Evolutionary conservation across 1,140 invertebrate species (phyloP), one percentile per base, ranked within the genome.

Genomic region (Cheumatopsyche charites): DNA sequence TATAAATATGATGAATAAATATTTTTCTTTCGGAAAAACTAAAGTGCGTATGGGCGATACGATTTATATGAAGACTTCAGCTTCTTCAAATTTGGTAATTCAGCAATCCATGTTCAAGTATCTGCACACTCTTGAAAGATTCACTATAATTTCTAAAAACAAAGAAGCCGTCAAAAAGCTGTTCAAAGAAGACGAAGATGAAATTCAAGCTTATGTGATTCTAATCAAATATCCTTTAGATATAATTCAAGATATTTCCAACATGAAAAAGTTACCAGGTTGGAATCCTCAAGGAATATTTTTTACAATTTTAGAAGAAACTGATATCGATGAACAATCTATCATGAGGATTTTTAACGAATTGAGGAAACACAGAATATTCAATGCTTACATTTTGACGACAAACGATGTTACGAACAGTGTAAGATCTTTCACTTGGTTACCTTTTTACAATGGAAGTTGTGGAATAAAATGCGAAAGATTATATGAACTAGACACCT

Each of bases 251-350:
- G 43, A 72, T 29, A 23, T 67, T 5, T 0, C 13, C 5, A 67
- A 63, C n/a, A 43, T 71, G 29, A 47, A 52, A 26, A 49, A 65
- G 15, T 11, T 45, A 3, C 49, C 52, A 15, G 42, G 52, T 7
- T 72, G 71, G 71, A 72, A 67, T 62, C 63, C 71, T 25, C n/a
- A 45, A 23, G 65, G 23, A 6, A 68, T 45, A 26, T 72, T 72
- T 17, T 67, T 61, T 29, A 42, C 68, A 13, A 62, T 72, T 12
- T 25, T 72, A 9, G 19, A 67, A 23, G 41, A 62, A 12, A 42
- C 67, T 15, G 21, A 25, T 17, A 29, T 62, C 1, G 43, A 72
- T 17, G 26, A 43, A 47, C 17, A 23, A 4, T 13, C 55, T 4
- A 29, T 67, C n/a, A 67, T 72, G 1, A 26, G 49, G 25, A 72